Conservation (phyloP, 2,888 invertebrate genomes). For the Autographa gamma region DNA sequence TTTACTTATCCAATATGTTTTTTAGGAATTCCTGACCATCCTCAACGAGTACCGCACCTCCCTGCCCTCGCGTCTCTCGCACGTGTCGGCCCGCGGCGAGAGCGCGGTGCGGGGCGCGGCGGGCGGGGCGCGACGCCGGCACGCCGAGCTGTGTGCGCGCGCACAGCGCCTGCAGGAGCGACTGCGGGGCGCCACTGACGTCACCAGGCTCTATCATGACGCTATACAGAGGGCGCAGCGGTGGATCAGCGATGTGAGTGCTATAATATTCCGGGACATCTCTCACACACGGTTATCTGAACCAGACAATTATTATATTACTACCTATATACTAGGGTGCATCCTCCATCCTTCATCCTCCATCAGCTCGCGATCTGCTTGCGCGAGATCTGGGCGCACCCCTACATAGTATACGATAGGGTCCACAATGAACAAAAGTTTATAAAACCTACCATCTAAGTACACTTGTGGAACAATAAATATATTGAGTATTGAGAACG, state of each 20-base stretch:
- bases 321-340: too few species aligned
- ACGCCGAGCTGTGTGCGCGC: conserved; percentile 94
- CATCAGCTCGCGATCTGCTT: too few species aligned
- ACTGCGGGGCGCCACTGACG: conserved; percentile 92
- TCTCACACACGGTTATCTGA: too few species aligned
- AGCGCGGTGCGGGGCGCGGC: conserved; percentile 94
- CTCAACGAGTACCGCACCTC: conserved; percentile 96
- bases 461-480: too few species aligned
- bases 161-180: conserved; percentile 95
- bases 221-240: conserved; percentile 94
- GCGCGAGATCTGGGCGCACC: too few species aligned
- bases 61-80: conserved; percentile 94
- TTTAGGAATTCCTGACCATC: conserved; percentile 93
- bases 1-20: neutral
- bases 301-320: too few species aligned
- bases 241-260: conserved; percentile 93
- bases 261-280: too few species aligned
- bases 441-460: too few species aligned
- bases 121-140: conserved; percentile 93
- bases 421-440: too few species aligned
- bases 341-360: too few species aligned
- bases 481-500: too few species aligned
- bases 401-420: too few species aligned
- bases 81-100: conserved; percentile 91
- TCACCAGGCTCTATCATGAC: conserved; percentile 91